phyloP scores from a whole-genome alignment of 1,140 invertebrate species.

The honey bee (Apis mellifera) region DNA sequence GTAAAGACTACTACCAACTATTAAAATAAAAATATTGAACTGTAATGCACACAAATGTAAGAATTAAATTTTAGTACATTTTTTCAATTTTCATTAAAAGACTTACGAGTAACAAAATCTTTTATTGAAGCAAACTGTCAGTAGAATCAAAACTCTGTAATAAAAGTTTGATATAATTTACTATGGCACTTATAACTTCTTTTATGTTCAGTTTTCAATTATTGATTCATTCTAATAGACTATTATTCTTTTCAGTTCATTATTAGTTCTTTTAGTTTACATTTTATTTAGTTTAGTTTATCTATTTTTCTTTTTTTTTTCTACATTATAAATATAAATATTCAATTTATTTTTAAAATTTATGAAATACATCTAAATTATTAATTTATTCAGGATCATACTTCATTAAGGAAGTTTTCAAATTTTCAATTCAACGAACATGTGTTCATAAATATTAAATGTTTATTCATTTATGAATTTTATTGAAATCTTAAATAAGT shows the following conservation, averaged over 20 bases:
- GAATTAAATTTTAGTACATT: too few species aligned
- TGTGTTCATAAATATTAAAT: not conserved
- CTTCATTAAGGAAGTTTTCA: not conserved
- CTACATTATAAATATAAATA: not conserved
- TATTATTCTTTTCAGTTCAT: not conserved
- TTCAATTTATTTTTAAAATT: slow-evolving; percentile 1
- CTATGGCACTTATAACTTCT: too few species aligned
- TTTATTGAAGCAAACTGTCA: too few species aligned
- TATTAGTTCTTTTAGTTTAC: not conserved
- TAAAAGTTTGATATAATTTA: too few species aligned
- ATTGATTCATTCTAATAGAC: too few species aligned
- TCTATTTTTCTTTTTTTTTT: not conserved
- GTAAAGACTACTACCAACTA: too few species aligned
- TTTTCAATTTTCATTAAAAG: too few species aligned
- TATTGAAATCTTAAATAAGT: not conserved
- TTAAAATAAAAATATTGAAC: too few species aligned
- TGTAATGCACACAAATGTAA: too few species aligned
- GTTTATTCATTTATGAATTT: not conserved
- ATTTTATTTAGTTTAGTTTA: not conserved
- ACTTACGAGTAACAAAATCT: too few species aligned
- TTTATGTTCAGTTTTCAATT: too few species aligned
- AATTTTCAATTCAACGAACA: not conserved
- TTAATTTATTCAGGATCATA: not conserved
- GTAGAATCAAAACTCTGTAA: too few species aligned
- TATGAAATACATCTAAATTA: slow-evolving; percentile 15